Conservation (phyloP, 92 coral and sea anemone species). For the Parazoanthus atlanticus region DNA sequence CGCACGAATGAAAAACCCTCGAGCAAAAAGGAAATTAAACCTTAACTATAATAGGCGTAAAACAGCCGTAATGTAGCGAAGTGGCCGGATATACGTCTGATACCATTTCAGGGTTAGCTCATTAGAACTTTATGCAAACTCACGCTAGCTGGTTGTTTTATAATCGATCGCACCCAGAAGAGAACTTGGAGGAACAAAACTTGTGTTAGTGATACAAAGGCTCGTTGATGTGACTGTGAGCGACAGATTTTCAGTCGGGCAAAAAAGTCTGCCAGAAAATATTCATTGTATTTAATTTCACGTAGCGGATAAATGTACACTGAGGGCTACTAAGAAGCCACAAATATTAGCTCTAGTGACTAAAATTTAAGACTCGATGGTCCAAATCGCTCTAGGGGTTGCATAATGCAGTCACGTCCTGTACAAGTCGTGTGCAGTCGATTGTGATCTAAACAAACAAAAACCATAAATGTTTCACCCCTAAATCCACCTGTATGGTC, state of each 20-base stretch:
- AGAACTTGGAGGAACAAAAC: neutral
- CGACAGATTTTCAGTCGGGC: neutral
- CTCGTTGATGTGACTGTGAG: neutral
- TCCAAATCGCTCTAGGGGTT: neutral
- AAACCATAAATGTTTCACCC: constrained; percentile 4
- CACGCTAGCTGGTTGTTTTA: neutral
- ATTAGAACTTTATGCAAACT: constrained; percentile 3
- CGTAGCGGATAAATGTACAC: neutral
- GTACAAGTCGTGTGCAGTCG: constrained; percentile 23
- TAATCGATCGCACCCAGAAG: neutral
- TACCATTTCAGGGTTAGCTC: neutral
- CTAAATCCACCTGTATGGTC: constrained; percentile 1
- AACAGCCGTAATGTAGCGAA: neutral
- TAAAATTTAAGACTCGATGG: neutral
- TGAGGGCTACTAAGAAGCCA: neutral
- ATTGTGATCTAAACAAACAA: neutral
- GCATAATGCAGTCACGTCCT: constrained; percentile 26
- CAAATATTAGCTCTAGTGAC: constrained; percentile 1
- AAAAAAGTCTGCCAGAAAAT: neutral
- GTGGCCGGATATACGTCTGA: neutral
- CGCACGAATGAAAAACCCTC: constrained; percentile 29
- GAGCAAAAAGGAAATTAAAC: neutral
- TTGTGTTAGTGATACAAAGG: neutral
- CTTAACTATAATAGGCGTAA: constrained; percentile 11
- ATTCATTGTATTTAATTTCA: neutral